Percentiles rank a stretch among this genome's conserved stretches.
These are phyloP conservation scores for Tauraco erythrolophus DNA, from an alignment of 2,113 vertebrate genomes.

Conservation along the genomic window DNA sequence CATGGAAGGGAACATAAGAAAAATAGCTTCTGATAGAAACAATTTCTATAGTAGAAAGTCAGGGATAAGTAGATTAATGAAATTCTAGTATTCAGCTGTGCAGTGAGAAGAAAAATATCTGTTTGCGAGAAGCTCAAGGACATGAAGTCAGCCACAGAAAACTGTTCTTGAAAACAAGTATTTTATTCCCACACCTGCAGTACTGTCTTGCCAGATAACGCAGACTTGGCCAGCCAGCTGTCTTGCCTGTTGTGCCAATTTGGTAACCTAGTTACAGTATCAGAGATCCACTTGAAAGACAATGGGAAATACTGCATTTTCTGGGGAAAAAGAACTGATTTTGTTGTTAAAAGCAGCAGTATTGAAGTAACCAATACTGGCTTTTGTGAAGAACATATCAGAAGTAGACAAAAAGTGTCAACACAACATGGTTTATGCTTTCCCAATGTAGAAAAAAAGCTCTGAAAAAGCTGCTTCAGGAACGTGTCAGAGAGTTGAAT, in stretches of 20 bases:
- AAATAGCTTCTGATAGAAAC: not conserved
- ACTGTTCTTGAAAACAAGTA: not conserved
- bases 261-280: not conserved
- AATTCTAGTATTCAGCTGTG: not conserved
- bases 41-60: not conserved
- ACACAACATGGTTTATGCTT: not conserved
- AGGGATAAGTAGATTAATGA: not conserved
- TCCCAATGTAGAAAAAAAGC: not conserved
- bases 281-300: not conserved
- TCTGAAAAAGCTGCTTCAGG: not conserved
- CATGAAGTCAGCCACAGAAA: not conserved
- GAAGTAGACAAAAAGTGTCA: not conserved
- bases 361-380: not conserved
- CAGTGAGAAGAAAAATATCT: not conserved
- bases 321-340: not conserved
- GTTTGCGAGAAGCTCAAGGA: constrained; percentile 8
- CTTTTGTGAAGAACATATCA: not conserved
- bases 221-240: constrained; percentile 2
- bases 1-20: not conserved
- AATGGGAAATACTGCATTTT: not conserved
- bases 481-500: not conserved
- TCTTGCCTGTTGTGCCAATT: not conserved
- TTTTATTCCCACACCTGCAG: constrained; percentile 27
- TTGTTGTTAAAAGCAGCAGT: not conserved
- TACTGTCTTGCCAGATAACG: not conserved